Evolutionary conservation across 2,797 vertebrate genomes (phyloP).

Genomic region (Columba guinea): DNA sequence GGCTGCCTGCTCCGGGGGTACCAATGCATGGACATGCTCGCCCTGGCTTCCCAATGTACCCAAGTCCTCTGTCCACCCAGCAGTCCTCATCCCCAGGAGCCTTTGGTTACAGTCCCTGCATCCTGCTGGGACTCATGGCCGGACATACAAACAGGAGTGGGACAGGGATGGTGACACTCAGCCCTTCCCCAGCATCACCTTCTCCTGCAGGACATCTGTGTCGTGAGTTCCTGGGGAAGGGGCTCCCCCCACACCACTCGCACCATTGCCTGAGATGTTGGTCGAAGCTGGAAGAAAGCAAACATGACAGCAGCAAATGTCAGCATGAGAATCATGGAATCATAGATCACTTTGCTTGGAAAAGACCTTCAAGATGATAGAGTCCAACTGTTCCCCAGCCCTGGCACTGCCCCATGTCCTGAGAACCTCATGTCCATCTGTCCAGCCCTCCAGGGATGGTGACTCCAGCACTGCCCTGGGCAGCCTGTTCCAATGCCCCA

Average conservation of each 20-base stretch:
- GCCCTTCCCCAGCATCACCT: slow-evolving; percentile 45
- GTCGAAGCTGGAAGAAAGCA: background rate
- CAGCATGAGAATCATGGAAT: background rate
- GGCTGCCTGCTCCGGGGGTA: background rate
- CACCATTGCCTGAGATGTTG: background rate
- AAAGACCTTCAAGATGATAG: too few relatives aligned
- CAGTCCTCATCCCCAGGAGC: rapidly evolving
- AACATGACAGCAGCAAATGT: background rate
- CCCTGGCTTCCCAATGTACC: background rate
- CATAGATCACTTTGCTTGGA: too few relatives aligned
- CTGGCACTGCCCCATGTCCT: too few relatives aligned
- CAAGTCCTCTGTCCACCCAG: background rate
- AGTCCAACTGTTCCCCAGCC: too few relatives aligned
- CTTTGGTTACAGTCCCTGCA: background rate
- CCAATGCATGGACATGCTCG: rapidly evolving
- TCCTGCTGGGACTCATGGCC: rapidly evolving
- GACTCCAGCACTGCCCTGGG: too few relatives aligned
- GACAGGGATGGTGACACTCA: background rate
- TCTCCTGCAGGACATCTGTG: slow-evolving; percentile 12
- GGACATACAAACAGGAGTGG: background rate
- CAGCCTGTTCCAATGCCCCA: too few relatives aligned
- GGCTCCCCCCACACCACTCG: background rate
- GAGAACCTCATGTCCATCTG: too few relatives aligned
- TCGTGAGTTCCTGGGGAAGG: background rate
- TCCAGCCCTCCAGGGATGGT: too few relatives aligned